Evolutionary conservation across 2,888 invertebrate genomes (phyloP).

Genomic region (Ephialtes manifestator): DNA sequence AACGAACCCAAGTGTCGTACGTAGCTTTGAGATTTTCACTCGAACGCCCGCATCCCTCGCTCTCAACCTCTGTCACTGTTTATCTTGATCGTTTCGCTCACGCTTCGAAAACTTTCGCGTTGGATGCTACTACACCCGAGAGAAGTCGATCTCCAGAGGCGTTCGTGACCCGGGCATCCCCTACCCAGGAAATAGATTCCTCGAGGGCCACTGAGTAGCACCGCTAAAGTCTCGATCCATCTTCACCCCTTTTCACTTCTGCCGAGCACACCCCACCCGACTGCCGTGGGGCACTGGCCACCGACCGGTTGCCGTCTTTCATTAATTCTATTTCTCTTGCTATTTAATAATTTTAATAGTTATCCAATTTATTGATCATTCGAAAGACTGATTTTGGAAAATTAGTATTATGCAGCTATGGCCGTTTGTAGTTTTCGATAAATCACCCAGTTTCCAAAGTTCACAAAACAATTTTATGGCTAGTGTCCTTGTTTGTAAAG

Average conservation of each 20-base stretch:
- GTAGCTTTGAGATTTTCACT: constrained; percentile 51
- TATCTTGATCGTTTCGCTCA: constrained; percentile 56
- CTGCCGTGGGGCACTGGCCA: not conserved
- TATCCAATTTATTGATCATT: not conserved
- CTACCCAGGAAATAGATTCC: constrained; percentile 44
- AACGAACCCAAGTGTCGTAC: constrained; percentile 9
- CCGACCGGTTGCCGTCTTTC: not conserved
- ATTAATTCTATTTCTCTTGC: not conserved
- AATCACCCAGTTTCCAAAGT: too few species aligned
- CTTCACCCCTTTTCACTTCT: constrained; percentile 39
- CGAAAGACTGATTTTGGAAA: not conserved
- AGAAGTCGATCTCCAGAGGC: constrained; percentile 34
- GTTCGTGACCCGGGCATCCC: constrained; percentile 14
- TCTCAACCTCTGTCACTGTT: constrained; percentile 42
- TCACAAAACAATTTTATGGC: too few species aligned
- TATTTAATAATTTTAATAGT: not conserved
- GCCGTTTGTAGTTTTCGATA: too few species aligned
- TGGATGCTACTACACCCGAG: constrained; percentile 16
- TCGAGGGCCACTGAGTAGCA: constrained; percentile 31
- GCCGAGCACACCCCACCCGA: constrained; percentile 10
- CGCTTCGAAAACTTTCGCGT: constrained; percentile 23
- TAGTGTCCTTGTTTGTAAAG: too few species aligned
- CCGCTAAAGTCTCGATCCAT: constrained; percentile 51
- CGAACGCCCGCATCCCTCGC: constrained; percentile 23
- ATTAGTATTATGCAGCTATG: not conserved